Percentiles rank a stretch among this genome's conserved stretches.
Evolutionary conservation across 2,113 vertebrate species (phyloP).

Genomic region (Theristicus caerulescens): DNA sequence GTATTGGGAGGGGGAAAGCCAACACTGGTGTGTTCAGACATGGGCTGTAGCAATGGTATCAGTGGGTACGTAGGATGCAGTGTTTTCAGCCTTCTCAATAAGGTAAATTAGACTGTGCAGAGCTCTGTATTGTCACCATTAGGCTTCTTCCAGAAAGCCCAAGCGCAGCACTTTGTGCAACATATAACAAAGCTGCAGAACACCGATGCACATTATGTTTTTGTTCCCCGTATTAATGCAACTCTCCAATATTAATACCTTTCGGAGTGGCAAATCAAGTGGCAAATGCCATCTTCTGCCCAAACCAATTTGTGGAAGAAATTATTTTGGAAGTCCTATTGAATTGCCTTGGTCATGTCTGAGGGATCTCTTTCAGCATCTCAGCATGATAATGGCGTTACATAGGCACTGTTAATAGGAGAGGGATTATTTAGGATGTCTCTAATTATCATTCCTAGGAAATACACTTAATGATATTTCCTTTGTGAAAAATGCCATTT

Average conservation of each 20-base stretch:
- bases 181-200: neutral
- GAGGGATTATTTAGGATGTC: neutral
- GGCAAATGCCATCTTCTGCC: neutral
- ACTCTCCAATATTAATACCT: neutral
- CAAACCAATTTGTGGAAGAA: neutral
- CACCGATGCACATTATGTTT: neutral
- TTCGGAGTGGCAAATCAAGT: neutral
- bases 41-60: neutral
- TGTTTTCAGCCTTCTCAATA: neutral
- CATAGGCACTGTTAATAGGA: neutral
- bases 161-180: neutral
- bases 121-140: neutral
- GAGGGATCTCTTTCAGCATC: neutral
- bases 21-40: neutral
- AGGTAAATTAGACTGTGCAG: neutral
- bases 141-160: neutral
- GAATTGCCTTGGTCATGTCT: neutral
- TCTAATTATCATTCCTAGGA: neutral
- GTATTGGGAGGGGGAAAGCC: neutral
- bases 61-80: too few species aligned
- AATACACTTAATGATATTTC: neutral
- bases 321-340: neutral
- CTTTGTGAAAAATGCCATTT: neutral
- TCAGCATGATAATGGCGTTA: neutral
- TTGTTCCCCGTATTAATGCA: neutral